Base-by-base conservation (phyloP, 2,797 vertebrate species). In the Champsocephalus gunnari region DNA sequence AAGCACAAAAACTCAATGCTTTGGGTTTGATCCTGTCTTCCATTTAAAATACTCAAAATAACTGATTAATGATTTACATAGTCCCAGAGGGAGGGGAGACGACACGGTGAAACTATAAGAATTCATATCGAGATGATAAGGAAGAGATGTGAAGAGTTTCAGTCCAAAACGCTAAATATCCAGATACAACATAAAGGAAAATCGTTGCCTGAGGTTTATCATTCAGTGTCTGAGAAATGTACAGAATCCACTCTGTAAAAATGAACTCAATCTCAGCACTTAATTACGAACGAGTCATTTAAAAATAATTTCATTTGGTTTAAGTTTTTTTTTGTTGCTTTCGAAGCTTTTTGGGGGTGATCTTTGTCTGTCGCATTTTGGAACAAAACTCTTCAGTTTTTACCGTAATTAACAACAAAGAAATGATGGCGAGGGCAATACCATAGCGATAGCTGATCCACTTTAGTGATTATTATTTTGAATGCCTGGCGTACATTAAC, bases 1-100 rank as follows among this genome's bases (percentile, higher is more conserved):
- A 91, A 76, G 90, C 87, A 92, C 89, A 88, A 85, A 84, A 90
- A 90, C 80, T 86, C 69, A 79, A 87, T 80, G 86, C 85, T 92
- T 89, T 90, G 83, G 88, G 88, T 79, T 84, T 80, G 84, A 89
- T 86, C 75, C 80, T 73, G 82, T 82, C 74, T 86, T 80, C 81
- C 79, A 82, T 90, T 88, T 80, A 89, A 89, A 90, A 90, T 74
- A 88, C 79, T 87, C 81, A 77, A 88, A 90, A 73, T 85, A 89
- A 85, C 79, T 71, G 76, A 84, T 88, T 84, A 79, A 91, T 91
- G 90, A 89, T 87, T 91, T 84, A 91, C 88, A 91, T 21, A 83
- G 73, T 86, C 83, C 87, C 84, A 48, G 85, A 80, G 81, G 81
- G 74, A 80, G 80, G 79, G 71, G 83, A 91, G 89, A 91, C 87